A percentile compares a stretch with the other conserved stretches of the same genome.
phyloP scores from a whole-genome alignment of 2,797 vertebrate species.

The Champsocephalus esox region DNA sequence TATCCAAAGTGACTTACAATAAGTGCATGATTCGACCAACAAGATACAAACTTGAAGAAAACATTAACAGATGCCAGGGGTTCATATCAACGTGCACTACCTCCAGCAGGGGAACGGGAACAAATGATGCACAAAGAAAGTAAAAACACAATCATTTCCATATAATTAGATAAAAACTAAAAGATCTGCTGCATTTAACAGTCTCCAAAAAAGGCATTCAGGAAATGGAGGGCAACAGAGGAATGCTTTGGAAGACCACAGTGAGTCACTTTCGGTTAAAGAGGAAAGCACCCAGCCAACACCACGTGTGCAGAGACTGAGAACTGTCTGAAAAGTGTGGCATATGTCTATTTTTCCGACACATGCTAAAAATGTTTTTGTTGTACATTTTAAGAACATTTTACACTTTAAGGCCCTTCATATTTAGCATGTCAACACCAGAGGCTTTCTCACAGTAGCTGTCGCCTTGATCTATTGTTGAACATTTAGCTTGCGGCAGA shows the following conservation, averaged over 20 bases:
- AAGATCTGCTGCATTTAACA: slow-evolving; percentile 52
- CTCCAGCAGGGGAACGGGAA: slow-evolving; percentile 21
- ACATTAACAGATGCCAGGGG: slow-evolving; percentile 60
- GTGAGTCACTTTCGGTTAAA: slow-evolving; percentile 66
- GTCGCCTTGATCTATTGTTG: slow-evolving; percentile 2
- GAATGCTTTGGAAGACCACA: slow-evolving; percentile 73
- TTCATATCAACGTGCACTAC: slow-evolving; percentile 15
- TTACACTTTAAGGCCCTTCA: not conserved
- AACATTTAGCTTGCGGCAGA: slow-evolving; percentile 36
- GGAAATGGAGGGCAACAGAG: slow-evolving; percentile 50
- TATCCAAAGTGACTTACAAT: no score
- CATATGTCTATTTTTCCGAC: slow-evolving; percentile 16
- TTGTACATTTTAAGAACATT: not conserved
- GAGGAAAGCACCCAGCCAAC: slow-evolving; percentile 22
- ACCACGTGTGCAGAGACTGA: slow-evolving; percentile 32
- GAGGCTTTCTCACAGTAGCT: not conserved
- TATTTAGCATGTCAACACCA: not conserved
- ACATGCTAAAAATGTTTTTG: not conserved
- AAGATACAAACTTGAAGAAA: no score
- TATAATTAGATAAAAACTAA: slow-evolving; percentile 24
- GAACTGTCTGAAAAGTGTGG: slow-evolving; percentile 15
- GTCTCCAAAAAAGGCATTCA: slow-evolving; percentile 34
- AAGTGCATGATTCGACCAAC: no score
- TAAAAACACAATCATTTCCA: slow-evolving; percentile 26
- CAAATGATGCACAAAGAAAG: slow-evolving; percentile 14